A percentile compares a stretch with the other conserved stretches of the same genome.
Evolutionary conservation across 2,888 invertebrate species (phyloP).

Genomic region (Sceliomorpha sp.): DNA sequence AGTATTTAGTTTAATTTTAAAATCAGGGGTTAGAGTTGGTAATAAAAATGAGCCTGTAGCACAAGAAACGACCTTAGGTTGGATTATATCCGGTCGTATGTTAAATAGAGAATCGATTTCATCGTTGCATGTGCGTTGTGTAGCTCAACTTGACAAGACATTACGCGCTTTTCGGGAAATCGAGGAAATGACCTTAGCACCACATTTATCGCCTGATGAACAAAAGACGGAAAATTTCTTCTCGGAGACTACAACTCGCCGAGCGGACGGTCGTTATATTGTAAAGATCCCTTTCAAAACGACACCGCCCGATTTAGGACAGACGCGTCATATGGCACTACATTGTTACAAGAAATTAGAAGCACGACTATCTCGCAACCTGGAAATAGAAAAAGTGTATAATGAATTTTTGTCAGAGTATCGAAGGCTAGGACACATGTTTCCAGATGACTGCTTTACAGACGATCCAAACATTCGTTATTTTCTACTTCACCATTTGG

Average conservation of each 20-base stretch:
- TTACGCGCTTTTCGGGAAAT: constrained; percentile 18
- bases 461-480: background rate
- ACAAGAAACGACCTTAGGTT: background rate
- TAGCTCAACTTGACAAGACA: constrained; percentile 5
- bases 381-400: background rate
- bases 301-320: background rate
- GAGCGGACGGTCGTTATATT: constrained; percentile 11
- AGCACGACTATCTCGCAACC: background rate
- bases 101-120: too few relatives aligned
- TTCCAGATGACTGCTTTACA: background rate
- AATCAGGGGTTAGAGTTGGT: constrained; percentile 1
- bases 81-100: too few relatives aligned
- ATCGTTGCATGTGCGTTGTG: background rate
- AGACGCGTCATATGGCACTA: too few relatives aligned
- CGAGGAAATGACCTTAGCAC: constrained; percentile 2
- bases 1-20: constrained; percentile 1
- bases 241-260: constrained; percentile 2
- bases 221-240: constrained; percentile 6
- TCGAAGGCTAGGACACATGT: constrained; percentile 13
- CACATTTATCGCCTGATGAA: too few relatives aligned
- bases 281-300: constrained; percentile 16
- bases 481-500: constrained; percentile 11
- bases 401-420: constrained; percentile 12
- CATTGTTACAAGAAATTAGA: too few relatives aligned
- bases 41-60: constrained; percentile 1